Base-by-base conservation (phyloP, 2,888 invertebrate genomes). In the Aspidiotus destructor region DNA sequence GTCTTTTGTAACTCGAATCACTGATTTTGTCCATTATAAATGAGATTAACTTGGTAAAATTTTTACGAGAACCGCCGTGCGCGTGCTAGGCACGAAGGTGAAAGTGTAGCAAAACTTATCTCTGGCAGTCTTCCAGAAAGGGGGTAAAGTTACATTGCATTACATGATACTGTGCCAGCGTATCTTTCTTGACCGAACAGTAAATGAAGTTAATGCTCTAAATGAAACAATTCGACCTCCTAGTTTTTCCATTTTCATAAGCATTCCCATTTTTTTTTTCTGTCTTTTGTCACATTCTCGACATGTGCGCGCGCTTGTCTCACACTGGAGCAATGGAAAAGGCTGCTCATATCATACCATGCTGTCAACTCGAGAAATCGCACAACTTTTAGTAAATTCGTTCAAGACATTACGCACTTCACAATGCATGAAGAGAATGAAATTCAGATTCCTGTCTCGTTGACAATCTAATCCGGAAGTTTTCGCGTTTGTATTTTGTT, bases 91-190 rank as follows among this genome's bases (percentile, higher is more conserved):
- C 16, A 15, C 16, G 7, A 55, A 55, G 55, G 55, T 55, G 55
- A 55, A 55, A 17, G 55, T 55, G 55, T 55, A 55, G 55, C 55
- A 55, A 7, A 16, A 55, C 55, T 55, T 55, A 55, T 55, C 55
- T 55, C 16, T 55, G 55, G 55, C 55, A 10, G 13, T 16, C 15
- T 55, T 55, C 55, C 55, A 55, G 7, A 55, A 16, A 16, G 55
- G 55, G 55, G 13, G 13, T 55, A 55, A 55, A 55, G 55, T 55
- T 55, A 55, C 55, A 55, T 55, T 15, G 55, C 17, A 55, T 55
- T 55, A 55, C 55, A 55, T 55, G 55, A 55, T 55, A 55, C 55
- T 10, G 55, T 55, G 55, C 55, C 55, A 55, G 55, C 55, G 55
- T 55, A 55, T 55, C 55, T 55, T 55, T 55, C 55, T 55, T 55